phyloP scores from a whole-genome alignment of 2,113 vertebrate species.

The Gallinago paraguaiae region DNA sequence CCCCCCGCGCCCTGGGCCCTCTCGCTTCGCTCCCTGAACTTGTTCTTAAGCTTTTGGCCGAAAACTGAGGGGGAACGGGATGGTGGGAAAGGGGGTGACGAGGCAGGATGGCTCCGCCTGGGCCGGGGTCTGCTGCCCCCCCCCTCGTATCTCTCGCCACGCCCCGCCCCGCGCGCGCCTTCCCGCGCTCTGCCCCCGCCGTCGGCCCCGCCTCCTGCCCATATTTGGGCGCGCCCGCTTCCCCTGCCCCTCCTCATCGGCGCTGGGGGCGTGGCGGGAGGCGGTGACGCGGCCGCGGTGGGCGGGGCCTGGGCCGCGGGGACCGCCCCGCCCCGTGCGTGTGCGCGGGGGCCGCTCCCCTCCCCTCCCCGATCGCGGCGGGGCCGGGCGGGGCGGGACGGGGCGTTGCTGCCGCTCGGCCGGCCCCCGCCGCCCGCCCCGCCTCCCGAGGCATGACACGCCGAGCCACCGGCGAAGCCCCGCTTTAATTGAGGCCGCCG shows the following conservation, averaged over 20 bases:
- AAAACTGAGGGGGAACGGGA: neutral
- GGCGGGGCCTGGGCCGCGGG: neutral
- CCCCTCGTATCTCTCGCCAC: too few relatives aligned
- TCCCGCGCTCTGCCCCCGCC: neutral
- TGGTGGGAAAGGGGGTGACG: neutral
- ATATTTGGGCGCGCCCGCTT: neutral
- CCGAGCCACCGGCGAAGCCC: slow-evolving; percentile 72
- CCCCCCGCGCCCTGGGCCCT: too few relatives aligned
- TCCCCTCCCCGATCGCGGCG: too few relatives aligned
- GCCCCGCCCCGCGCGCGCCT: neutral
- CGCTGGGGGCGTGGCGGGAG: neutral
- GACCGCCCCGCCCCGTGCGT: neutral
- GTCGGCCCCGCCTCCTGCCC: neutral
- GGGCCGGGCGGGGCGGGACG: neutral
- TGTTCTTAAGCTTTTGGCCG: accelerated
- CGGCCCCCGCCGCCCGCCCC: slow-evolving; percentile 38
- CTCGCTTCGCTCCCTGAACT: accelerated
- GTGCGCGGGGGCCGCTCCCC: neutral
- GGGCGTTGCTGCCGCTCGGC: neutral
- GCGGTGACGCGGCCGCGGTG: neutral
- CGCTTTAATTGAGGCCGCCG: slow-evolving; percentile 81
- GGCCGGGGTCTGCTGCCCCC: accelerated
- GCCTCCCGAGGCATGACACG: slow-evolving; percentile 68
- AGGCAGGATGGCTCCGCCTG: neutral
- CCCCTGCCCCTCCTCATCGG: neutral